Evolutionary conservation across 2,888 invertebrate genomes (phyloP).

Genomic region (Corythucha ciliata): DNA sequence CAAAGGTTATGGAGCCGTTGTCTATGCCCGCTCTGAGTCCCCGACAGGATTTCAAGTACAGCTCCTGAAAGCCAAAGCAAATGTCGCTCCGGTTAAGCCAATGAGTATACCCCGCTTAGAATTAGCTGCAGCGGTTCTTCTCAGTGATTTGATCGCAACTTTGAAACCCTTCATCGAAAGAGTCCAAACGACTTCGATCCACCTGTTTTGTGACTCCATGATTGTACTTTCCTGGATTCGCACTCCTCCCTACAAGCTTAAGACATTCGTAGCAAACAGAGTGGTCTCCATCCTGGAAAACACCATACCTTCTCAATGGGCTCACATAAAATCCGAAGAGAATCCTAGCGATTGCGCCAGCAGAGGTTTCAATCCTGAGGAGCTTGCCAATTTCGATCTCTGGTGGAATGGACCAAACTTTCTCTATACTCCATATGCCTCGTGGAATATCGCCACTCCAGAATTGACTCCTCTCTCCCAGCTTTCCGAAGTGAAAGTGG

Average conservation of each 20-base stretch:
- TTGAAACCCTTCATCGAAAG: too few relatives aligned
- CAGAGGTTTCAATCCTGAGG: slow-evolving; percentile 12
- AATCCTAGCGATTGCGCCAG: slow-evolving; percentile 38
- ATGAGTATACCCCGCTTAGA: slow-evolving; percentile 16
- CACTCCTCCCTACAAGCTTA: slow-evolving; percentile 1
- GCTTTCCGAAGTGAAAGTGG: too few relatives aligned
- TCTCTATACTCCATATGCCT: too few relatives aligned
- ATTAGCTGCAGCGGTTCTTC: slow-evolving; percentile 13
- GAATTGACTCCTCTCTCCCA: too few relatives aligned
- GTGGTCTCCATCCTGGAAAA: slow-evolving; percentile 3
- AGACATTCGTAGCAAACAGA: slow-evolving; percentile 7
- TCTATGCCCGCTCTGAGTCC: background rate
- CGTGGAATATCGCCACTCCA: too few relatives aligned
- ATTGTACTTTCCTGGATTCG: slow-evolving; percentile 8
- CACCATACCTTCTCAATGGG: background rate
- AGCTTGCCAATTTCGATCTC: slow-evolving; percentile 1
- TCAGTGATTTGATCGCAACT: background rate
- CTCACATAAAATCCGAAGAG: slow-evolving; percentile 22
- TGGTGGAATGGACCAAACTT: slow-evolving; percentile 26
- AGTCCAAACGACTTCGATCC: too few relatives aligned
- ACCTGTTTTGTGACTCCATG: slow-evolving; percentile 10
- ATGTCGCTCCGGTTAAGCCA: slow-evolving; percentile 14
- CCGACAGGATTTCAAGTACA: background rate
- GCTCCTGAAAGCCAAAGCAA: slow-evolving; percentile 6
- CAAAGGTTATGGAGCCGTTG: background rate